Conservation (phyloP, 2,888 invertebrate genomes). For the Erannis defoliaria region DNA sequence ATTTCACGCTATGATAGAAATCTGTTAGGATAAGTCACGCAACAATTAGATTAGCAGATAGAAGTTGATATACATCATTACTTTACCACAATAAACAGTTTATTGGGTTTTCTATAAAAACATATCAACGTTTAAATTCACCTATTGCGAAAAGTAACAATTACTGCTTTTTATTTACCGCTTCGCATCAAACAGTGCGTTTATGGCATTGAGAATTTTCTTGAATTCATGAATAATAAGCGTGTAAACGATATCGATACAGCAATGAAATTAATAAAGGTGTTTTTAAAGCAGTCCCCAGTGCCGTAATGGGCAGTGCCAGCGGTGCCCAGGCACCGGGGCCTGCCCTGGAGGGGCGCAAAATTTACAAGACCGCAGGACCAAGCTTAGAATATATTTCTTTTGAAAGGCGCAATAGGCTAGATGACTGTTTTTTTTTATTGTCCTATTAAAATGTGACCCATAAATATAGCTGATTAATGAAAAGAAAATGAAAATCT, state of each 20-base stretch:
- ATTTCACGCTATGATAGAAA: conserved; percentile 41
- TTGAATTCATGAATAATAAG: conserved; percentile 19
- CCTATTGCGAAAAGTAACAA: conserved; percentile 1
- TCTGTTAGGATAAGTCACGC: conserved; percentile 34
- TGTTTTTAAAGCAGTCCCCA: conserved; percentile 1
- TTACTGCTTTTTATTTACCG: not conserved
- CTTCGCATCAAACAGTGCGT: not conserved
- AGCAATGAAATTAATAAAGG: conserved; percentile 3
- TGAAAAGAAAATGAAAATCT: no score
- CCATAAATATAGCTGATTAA: no score
- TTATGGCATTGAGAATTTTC: conserved; percentile 17
- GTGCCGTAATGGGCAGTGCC: no score
- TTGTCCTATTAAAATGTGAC: no score
- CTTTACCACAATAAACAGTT: conserved; percentile 14
- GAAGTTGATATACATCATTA: not conserved
- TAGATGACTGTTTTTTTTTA: no score
- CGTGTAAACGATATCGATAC: conserved; percentile 20
- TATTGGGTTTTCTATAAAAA: not conserved
- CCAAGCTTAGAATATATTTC: no score
- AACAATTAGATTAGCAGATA: conserved; percentile 7
- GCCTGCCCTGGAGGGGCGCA: no score
- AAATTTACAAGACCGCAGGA: no score
- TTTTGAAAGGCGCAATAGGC: no score
- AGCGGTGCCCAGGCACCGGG: no score
- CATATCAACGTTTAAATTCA: not conserved